Percentiles rank a stretch among this genome's conserved stretches.
Evolutionary conservation across 2,113 vertebrate species (phyloP).

Genomic region (Odobenus rosmarus): DNA sequence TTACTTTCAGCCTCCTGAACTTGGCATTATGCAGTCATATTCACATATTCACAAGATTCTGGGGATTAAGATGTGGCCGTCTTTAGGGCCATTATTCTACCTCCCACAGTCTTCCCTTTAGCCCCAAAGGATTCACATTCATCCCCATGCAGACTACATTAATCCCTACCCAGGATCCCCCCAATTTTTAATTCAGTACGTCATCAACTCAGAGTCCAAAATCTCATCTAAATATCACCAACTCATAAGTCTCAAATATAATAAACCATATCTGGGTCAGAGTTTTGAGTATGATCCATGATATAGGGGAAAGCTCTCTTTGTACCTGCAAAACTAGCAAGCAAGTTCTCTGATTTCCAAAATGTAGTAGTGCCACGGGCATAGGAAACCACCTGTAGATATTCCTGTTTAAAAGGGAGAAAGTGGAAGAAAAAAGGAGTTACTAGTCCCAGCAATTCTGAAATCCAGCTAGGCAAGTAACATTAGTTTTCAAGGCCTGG

Average conservation of each 20-base stretch:
- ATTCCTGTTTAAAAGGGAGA: background rate
- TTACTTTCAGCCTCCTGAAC: background rate
- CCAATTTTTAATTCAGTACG: background rate
- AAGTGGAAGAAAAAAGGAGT: background rate
- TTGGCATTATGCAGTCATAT: background rate
- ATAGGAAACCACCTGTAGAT: background rate
- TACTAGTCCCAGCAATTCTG: background rate
- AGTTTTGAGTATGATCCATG: background rate
- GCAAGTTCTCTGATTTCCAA: background rate
- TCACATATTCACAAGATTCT: background rate
- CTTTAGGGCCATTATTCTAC: background rate
- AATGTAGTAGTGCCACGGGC: background rate
- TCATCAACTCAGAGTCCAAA: background rate
- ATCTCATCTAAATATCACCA: background rate
- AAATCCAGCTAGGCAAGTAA: background rate
- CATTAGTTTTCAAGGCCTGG: background rate
- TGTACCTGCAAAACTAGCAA: background rate
- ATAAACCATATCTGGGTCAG: background rate
- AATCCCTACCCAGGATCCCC: background rate
- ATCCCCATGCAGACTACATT: background rate
- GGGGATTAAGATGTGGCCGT: background rate
- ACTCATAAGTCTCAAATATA: background rate
- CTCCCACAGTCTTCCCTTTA: background rate
- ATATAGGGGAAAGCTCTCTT: background rate
- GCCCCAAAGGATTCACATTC: background rate